Evolutionary conservation across 2,888 invertebrate species (phyloP).

Genomic region (Lithophane leautieri): DNA sequence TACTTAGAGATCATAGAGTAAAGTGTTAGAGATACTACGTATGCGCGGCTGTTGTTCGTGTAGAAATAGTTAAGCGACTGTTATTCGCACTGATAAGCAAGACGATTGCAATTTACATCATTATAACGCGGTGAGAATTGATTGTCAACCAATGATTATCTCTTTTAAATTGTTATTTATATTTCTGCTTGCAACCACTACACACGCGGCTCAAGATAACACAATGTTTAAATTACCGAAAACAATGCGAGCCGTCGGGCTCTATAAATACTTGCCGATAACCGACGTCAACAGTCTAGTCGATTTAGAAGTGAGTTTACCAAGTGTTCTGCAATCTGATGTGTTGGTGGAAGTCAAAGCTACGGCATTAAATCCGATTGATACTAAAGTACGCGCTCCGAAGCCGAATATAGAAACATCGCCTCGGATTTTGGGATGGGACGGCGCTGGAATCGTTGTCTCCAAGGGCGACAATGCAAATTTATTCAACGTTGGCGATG

Average conservation of each 20-base stretch:
- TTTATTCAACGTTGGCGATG: constrained; percentile 80
- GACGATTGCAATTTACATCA: constrained; percentile 20
- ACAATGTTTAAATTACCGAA: constrained; percentile 75
- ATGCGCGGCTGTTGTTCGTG: constrained; percentile 6
- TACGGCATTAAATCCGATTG: constrained; percentile 84
- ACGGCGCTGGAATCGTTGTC: constrained; percentile 83
- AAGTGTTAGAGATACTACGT: no score
- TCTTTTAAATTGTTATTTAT: constrained; percentile 37
- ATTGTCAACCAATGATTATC: constrained; percentile 25
- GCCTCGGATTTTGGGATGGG: constrained; percentile 84
- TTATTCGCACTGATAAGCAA: constrained; percentile 1
- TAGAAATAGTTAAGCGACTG: constrained; percentile 27
- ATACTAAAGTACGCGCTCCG: constrained; percentile 82
- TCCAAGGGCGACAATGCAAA: constrained; percentile 77
- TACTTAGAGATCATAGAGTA: no score
- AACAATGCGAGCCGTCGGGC: constrained; percentile 85
- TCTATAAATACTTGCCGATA: constrained; percentile 85
- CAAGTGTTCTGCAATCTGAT: constrained; percentile 75
- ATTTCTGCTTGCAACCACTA: constrained; percentile 20
- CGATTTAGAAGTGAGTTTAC: constrained; percentile 82
- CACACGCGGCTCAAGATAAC: constrained; percentile 41
- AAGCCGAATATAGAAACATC: constrained; percentile 77
- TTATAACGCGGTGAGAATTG: constrained; percentile 14
- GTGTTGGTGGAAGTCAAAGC: constrained; percentile 85
- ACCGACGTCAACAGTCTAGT: constrained; percentile 79